A percentile compares a stretch with the other conserved stretches of the same genome.
These are phyloP conservation scores for Biston betularia DNA, from an alignment of 2,888 invertebrate species.

Conservation along the genomic window DNA sequence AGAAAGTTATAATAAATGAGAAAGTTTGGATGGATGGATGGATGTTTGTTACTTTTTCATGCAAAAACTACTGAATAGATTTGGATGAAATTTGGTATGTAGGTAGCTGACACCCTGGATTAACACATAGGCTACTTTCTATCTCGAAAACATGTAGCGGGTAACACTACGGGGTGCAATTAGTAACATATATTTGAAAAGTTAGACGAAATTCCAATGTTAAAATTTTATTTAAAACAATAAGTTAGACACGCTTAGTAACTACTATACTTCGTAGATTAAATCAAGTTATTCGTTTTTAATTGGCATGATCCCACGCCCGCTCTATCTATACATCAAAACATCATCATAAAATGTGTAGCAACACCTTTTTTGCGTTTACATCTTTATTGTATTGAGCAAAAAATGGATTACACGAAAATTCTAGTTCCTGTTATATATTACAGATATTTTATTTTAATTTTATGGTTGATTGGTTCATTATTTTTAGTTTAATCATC, in stretches of 20 bases:
- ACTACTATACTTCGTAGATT: conserved; percentile 5
- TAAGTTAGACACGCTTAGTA: neutral
- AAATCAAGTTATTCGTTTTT: conserved; percentile 17
- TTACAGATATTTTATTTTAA: neutral
- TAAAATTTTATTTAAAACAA: too few relatives aligned
- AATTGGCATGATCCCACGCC: conserved; percentile 32
- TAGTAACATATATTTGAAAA: too few relatives aligned
- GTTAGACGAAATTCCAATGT: too few relatives aligned
- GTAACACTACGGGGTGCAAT: too few relatives aligned
- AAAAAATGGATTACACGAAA: conserved; percentile 3
- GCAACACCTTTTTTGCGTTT: conserved; percentile 20
- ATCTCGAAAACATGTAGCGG: too few relatives aligned
- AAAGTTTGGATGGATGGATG: too few relatives aligned
- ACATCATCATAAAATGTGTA: conserved; percentile 29
- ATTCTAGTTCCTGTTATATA: conserved; percentile 1
- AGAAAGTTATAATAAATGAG: too few relatives aligned
- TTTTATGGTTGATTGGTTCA: conserved; percentile 3
- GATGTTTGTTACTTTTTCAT: too few relatives aligned
- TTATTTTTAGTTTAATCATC: neutral
- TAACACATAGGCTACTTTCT: too few relatives aligned
- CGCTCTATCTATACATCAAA: conserved; percentile 28
- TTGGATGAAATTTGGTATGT: too few relatives aligned
- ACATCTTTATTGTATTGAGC: conserved; percentile 17
- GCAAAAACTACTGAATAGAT: too few relatives aligned
- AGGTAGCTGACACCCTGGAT: too few relatives aligned